Percentiles rank a stretch among this genome's conserved stretches.
phyloP scores from a whole-genome alignment of 2,113 vertebrate genomes.

The Hydrochoerus hydrochaeris region DNA sequence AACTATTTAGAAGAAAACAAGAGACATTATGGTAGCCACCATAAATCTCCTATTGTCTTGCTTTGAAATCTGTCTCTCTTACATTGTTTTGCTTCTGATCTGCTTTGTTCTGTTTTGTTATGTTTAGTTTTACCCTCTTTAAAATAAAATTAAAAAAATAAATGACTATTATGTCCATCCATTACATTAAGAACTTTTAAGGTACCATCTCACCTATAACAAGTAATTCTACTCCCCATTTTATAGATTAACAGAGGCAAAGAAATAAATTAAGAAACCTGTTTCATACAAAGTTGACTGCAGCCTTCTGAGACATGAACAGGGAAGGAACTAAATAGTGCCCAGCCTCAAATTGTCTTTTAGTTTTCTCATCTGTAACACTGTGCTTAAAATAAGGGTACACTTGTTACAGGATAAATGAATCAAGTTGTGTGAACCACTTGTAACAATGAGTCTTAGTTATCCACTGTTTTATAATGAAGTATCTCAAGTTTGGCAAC shows the following conservation, averaged over 20 bases:
- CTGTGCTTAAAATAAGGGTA: not conserved
- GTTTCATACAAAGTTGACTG: not conserved
- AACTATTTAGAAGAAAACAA: too few species aligned
- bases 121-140: too few species aligned
- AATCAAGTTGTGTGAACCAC: not conserved
- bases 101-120: too few species aligned
- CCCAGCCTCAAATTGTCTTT: not conserved
- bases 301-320: not conserved
- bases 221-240: not conserved
- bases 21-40: too few species aligned
- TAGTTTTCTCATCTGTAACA: not conserved
- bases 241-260: not conserved
- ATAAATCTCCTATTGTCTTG: too few species aligned
- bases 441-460: not conserved
- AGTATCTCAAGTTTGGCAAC: not conserved
- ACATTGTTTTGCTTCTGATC: too few species aligned
- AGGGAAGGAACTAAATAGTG: not conserved
- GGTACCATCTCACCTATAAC: not conserved
- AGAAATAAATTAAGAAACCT: not conserved
- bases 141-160: too few species aligned
- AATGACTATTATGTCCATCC: not conserved
- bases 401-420: not conserved
- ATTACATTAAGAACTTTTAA: conserved; percentile 15
- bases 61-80: too few species aligned
- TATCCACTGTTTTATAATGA: not conserved